Evolutionary conservation across 2,113 vertebrate species (phyloP).

Genomic region (Symphodus melops): DNA sequence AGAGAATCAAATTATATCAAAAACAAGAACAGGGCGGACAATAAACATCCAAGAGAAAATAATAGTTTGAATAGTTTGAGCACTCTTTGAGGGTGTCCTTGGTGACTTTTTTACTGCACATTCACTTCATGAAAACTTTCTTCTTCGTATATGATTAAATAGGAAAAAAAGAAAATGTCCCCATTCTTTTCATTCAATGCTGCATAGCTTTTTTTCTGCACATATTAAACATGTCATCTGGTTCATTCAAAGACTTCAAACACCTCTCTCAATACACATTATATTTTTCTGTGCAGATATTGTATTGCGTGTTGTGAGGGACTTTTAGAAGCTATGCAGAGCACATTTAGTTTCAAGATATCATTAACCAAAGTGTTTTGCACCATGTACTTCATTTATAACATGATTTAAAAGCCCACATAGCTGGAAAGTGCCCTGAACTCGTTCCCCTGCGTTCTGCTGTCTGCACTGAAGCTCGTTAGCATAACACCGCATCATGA

Average conservation of each 20-base stretch:
- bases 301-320: neutral
- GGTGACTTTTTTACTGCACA: neutral
- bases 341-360: slow-evolving; percentile 30
- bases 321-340: neutral
- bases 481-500: slow-evolving; percentile 14
- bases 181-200: too few species aligned
- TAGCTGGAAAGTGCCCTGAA: slow-evolving; percentile 34
- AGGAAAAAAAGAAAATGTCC: too few species aligned
- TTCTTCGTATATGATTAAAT: neutral
- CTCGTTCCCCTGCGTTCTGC: slow-evolving; percentile 3
- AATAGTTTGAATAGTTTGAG: neutral
- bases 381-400: slow-evolving; percentile 45
- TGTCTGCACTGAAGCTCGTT: slow-evolving; percentile 30
- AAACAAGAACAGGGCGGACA: too few species aligned
- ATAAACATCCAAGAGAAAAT: too few species aligned
- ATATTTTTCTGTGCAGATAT: neutral
- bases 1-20: too few species aligned
- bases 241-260: too few species aligned
- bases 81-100: too few species aligned
- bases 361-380: slow-evolving; percentile 40
- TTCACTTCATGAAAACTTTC: neutral
- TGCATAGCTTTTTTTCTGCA: too few species aligned
- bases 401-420: neutral
- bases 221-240: too few species aligned
- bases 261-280: neutral